Base-by-base conservation (phyloP, 1,140 invertebrate species). In the Euglossa dilemma region DNA sequence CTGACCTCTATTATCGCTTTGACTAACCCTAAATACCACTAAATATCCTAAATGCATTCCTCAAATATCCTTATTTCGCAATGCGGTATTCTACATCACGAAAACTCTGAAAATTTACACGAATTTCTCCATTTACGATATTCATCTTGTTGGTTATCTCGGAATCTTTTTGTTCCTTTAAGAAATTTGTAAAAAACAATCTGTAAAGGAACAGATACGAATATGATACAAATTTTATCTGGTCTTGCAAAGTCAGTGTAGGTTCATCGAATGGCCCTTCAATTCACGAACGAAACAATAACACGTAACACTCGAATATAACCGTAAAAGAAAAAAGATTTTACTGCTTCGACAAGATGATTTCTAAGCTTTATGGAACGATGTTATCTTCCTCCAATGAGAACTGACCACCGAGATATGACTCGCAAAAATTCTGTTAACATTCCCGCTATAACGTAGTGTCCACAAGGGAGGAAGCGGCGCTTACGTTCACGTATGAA, bases 371-470 rank as follows among this genome's bases (percentile, higher is more conserved):
- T 64, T 20, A 7, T 28, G 2, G 11, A 2, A 16, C 57, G 5
- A 45, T 57, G n/a, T 72, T 80, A 80, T 74, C 59, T 74, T 45
- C n/a, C 23, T 11, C 59, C 5, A 23, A n/a, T 63, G 45, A 14
- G 23, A 43, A 20, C 25, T 80, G 64, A 79, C 66, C 64, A 28
- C 4, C 56, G 56, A 73, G 64, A 64, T 23, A 47, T 6, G 50
- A 56, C 7, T 23, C 23, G 64, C 57, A 76, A 76, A 76, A 76
- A 69, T 67, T 69, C 18, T 45, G 20, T n/a, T 67, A 67, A 43
- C 47, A 54, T 28, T 54, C 23, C 7, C 23, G 25, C 6, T 63
- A 4, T n/a, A 14, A 14, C 12, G 12, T 45, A 18, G 18, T 80
- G 73, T 73, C 50, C 6, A 23, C 47, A 18, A n/a, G 18, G 25